Evolutionary conservation across 2,113 vertebrate genomes (phyloP).

Genomic region (Glareola pratincola): DNA sequence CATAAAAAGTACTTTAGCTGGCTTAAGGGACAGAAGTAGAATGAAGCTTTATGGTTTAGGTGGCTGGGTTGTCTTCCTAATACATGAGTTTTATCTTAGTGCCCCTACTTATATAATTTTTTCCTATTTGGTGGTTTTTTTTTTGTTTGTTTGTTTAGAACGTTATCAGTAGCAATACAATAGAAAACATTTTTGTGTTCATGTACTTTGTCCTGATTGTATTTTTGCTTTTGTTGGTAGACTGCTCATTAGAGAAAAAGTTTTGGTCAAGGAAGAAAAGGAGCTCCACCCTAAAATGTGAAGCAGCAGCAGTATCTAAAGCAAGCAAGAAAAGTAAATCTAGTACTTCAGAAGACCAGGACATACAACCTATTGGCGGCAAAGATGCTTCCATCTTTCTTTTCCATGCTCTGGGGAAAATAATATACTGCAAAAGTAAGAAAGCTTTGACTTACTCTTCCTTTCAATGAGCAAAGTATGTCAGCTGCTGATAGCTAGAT

Average conservation of each 20-base stretch:
- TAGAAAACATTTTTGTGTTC: not conserved
- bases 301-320: constrained; percentile 59
- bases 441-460: not conserved
- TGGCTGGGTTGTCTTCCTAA: not conserved
- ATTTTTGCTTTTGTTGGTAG: constrained; percentile 38
- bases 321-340: constrained; percentile 68
- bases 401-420: constrained; percentile 95
- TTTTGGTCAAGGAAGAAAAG: constrained; percentile 74
- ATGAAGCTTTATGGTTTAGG: not conserved
- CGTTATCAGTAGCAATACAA: not conserved
- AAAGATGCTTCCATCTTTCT: constrained; percentile 94
- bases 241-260: constrained; percentile 66
- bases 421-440: constrained; percentile 97
- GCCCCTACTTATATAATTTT: not conserved
- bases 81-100: not conserved
- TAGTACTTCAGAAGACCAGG: constrained; percentile 63
- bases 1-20: not conserved
- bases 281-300: constrained; percentile 22
- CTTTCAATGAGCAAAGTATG: not conserved
- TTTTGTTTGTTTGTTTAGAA: not conserved
- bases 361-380: constrained; percentile 82
- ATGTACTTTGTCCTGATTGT: not conserved
- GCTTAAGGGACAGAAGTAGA: not conserved
- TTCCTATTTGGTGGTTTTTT: not conserved
- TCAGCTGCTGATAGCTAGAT: not conserved